A percentile compares a stretch with the other conserved stretches of the same genome.
Evolutionary conservation across 2,797 vertebrate species (phyloP).

Genomic region (Lagocephalus sceleratus): DNA sequence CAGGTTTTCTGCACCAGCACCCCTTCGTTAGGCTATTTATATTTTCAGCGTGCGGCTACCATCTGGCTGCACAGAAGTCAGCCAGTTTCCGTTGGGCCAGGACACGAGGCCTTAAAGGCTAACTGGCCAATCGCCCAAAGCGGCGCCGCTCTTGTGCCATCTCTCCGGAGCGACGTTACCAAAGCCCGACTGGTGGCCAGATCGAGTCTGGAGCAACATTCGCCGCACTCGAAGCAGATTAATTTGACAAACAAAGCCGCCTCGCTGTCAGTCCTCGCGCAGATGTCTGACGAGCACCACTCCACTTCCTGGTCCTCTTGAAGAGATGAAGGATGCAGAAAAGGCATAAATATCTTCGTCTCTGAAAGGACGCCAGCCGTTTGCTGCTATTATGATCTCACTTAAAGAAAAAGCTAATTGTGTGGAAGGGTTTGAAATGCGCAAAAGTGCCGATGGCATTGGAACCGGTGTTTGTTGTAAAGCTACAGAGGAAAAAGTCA

Average conservation of each 20-base stretch:
- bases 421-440: constrained; percentile 30
- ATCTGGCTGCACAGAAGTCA: constrained; percentile 62
- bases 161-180: constrained; percentile 46
- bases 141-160: constrained; percentile 51
- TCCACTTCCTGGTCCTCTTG: constrained; percentile 53
- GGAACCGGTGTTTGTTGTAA: constrained; percentile 10
- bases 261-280: constrained; percentile 43
- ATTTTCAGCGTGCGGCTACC: constrained; percentile 58
- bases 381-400: constrained; percentile 9
- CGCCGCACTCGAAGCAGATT: constrained; percentile 56
- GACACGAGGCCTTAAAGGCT: constrained; percentile 68
- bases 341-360: constrained; percentile 30
- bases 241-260: constrained; percentile 60
- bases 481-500: constrained; percentile 1
- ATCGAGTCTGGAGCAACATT: constrained; percentile 51
- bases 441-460: neutral
- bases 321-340: constrained; percentile 37
- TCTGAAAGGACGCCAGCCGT: constrained; percentile 17
- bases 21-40: constrained; percentile 57
- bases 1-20: constrained; percentile 48
- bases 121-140: constrained; percentile 70
- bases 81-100: constrained; percentile 65
- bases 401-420: constrained; percentile 21
- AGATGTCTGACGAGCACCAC: constrained; percentile 60
- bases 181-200: constrained; percentile 30